Conservation (phyloP, 1,140 invertebrate species). For the Cardiocondyla obscurior region DNA sequence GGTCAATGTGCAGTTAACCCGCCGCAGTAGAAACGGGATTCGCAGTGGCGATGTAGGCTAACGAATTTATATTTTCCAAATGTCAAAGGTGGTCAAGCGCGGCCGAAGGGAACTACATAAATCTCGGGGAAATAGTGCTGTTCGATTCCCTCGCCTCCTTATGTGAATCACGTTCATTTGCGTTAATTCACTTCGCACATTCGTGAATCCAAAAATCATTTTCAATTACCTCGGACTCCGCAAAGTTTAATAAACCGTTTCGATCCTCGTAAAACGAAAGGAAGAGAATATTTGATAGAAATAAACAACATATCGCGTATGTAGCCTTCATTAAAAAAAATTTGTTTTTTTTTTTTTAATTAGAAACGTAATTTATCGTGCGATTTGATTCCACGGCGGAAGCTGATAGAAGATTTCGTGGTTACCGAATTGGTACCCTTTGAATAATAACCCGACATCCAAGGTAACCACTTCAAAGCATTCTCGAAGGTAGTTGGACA, state of each 20-base stretch:
- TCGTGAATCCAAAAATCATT: not conserved
- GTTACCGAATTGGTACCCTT: constrained; percentile 25
- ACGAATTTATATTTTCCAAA: constrained; percentile 49
- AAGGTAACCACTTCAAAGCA: constrained; percentile 46
- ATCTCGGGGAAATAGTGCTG: not conserved
- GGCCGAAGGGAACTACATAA: not conserved
- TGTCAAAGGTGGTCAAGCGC: constrained; percentile 36
- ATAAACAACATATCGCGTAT: not conserved
- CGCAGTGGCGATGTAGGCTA: constrained; percentile 46
- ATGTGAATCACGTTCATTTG: not conserved
- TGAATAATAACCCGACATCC: constrained; percentile 46
- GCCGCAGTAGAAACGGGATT: constrained; percentile 41
- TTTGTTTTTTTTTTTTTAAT: not conserved
- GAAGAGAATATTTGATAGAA: not conserved
- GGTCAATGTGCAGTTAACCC: constrained; percentile 56
- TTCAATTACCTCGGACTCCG: not conserved
- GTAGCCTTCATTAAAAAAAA: not conserved
- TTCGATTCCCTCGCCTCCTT: not conserved
- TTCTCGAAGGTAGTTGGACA: constrained; percentile 28
- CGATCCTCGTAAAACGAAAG: not conserved
- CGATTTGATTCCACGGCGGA: not conserved
- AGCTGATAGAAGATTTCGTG: constrained; percentile 9
- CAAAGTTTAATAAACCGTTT: not conserved
- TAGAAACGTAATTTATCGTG: not conserved
- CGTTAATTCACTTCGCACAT: not conserved